Base-by-base conservation (phyloP, 92 coral and sea anemone genomes). In the Montipora capitata region DNA sequence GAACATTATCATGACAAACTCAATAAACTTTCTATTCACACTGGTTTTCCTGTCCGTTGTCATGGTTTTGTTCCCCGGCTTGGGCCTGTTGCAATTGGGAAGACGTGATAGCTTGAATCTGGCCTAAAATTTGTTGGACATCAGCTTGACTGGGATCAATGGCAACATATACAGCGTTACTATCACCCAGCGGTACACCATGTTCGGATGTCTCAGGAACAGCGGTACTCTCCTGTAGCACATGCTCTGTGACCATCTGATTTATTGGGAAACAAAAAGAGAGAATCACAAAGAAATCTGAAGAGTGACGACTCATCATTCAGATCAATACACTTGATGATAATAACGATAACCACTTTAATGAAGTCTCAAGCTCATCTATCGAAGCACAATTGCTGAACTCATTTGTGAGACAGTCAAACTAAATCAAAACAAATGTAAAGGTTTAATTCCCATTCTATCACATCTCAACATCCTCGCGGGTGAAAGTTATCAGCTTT, bases 131-230 rank as follows among this genome's bases (percentile, higher is more conserved):
- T 76, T 95, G 95, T 58, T 96, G 99, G 0, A 94, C 96, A 45
- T 92, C 94, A 0, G 98, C 90, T 72, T 97, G 99, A 15, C 92
- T 88, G n/a, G 99, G 99, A 86, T 97, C 99, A n/a, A 97, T 94
- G 4, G 99, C 98, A 13, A 97, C 96, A 51, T 97, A 97, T 52
- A 97, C 97, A 2, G 98, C 97, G 74, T 83, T 79, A 17, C 45
- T 85, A 4, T 74, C 80, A 39, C 42, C 85, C 49, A 87, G 79
- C 27, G 84, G 78, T 11, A 91, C 77, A 4, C 80, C 91, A 64
- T 68, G 86, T 1, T 88, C 90, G 10, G 98, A 89, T 40, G 95
- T 87, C 84, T 91, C 86, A 51, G 94, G 71, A 65, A 85, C 96
- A 68, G 94, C 85, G 80, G 90, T 73, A 67, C 91, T 93, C n/a